Percentiles rank a stretch among this genome's conserved stretches.
phyloP scores from a whole-genome alignment of 1,140 invertebrate genomes.

The Drosophila dunni region DNA sequence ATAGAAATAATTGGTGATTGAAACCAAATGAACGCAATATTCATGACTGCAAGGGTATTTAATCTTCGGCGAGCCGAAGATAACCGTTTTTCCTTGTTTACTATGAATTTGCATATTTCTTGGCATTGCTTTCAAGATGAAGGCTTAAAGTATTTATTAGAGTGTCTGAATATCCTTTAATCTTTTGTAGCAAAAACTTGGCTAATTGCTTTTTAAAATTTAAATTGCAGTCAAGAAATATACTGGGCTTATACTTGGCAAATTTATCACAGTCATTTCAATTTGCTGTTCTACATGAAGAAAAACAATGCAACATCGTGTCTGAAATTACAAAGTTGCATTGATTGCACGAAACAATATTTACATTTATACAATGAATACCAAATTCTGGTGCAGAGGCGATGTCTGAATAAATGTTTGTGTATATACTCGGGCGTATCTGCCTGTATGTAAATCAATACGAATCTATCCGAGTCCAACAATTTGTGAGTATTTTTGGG shows the following conservation, averaged over 20 bases:
- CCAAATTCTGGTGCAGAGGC: not conserved
- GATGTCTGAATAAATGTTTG: slow-evolving; percentile 12
- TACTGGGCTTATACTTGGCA: not conserved
- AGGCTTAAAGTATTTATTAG: not conserved
- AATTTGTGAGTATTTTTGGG: slow-evolving; percentile 66
- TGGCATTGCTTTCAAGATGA: not conserved
- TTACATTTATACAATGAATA: slow-evolving; percentile 18
- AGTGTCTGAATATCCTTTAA: not conserved
- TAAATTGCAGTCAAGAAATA: slow-evolving; percentile 12
- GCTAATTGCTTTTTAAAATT: slow-evolving; percentile 19
- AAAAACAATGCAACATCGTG: slow-evolving; percentile 44
- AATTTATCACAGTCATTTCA: slow-evolving; percentile 38
- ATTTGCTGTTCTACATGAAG: slow-evolving; percentile 10
- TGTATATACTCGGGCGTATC: not conserved
- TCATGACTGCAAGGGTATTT: no score
- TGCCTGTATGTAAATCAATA: slow-evolving; percentile 16
- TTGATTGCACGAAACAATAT: slow-evolving; percentile 25
- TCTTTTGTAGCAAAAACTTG: not conserved
- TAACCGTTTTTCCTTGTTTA: no score
- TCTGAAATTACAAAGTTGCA: slow-evolving; percentile 41
- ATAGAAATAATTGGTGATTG: no score
- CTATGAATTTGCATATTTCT: not conserved
- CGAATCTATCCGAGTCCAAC: slow-evolving; percentile 34
- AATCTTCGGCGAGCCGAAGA: no score
- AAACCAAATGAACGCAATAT: no score